Evolutionary conservation across 53 echinoderm and acorn worm species (phyloP).

Genomic region (Apostichopus leukothele): DNA sequence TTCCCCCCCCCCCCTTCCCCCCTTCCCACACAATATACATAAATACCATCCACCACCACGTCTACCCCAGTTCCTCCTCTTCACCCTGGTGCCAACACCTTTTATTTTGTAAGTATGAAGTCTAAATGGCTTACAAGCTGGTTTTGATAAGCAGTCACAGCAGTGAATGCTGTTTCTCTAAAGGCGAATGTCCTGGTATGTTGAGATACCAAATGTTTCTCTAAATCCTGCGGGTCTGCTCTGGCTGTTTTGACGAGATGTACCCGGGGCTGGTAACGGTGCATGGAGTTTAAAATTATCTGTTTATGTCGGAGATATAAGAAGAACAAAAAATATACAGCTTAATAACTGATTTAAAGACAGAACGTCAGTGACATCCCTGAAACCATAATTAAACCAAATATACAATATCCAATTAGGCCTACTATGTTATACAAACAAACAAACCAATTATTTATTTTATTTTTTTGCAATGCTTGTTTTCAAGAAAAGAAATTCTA

Average conservation of each 20-base stretch:
- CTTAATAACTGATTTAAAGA: too few species aligned
- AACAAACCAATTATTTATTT: too few species aligned
- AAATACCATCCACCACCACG: too few species aligned
- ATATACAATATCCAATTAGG: too few species aligned
- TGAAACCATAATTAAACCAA: too few species aligned
- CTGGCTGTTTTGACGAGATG: constrained; percentile 64
- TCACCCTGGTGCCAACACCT: too few species aligned
- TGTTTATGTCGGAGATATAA: constrained; percentile 14
- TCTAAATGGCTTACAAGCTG: constrained; percentile 71
- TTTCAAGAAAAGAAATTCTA: not conserved
- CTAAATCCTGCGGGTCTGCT: constrained; percentile 50
- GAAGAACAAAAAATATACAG: too few species aligned
- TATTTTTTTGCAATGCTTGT: not conserved
- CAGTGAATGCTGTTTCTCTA: constrained; percentile 86
- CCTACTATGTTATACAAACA: too few species aligned
- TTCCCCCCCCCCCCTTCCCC: not conserved
- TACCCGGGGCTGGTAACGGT: constrained; percentile 91
- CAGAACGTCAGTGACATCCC: too few species aligned
- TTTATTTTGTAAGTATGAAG: too few species aligned
- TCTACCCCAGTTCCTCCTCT: too few species aligned
- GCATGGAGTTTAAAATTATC: constrained; percentile 98
- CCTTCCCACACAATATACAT: not conserved
- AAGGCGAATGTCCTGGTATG: constrained; percentile 77
- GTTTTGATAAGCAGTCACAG: constrained; percentile 98
- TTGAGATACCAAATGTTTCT: constrained; percentile 45